Evolutionary conservation across 2,113 vertebrate genomes (phyloP), one percentile per base, ranked within the genome.

Genomic region (Hippocampus guttulatus): DNA sequence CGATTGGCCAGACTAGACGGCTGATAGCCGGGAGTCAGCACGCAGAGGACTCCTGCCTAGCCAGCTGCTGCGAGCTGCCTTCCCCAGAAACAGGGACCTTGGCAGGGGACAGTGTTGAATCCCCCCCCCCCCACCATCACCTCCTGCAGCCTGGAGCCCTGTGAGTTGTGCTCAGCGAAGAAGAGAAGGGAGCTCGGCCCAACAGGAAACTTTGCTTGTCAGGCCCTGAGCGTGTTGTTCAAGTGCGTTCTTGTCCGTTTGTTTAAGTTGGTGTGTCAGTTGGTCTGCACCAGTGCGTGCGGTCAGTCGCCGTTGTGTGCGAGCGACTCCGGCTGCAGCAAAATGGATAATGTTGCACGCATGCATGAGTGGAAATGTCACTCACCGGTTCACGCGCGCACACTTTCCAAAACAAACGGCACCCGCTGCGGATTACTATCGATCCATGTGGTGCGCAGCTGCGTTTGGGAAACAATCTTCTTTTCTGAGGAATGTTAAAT

Each of bases 361-460:
- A 74, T 78, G 79, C 81, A 74, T 73, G 78, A 78, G 76, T 60
- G 80, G 40, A 76, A 75, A 87, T 87, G 84, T 84, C 86, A 76
- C 86, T 86, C 80, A 66, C 78, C 38, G 76, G 87, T 81, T 85
- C 85, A n/a, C n/a, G 78, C 84, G 82, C 85, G 81, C 85, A 81
- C 86, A 73, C 33, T 38, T 82, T 88, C 85, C 80, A 83, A 89
- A 91, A 90, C 85, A 88, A 90, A 89, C 79, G 80, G 81, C 88
- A 88, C 85, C 80, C 78, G 69, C 81, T 14, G 82, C 78, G 85
- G 85, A 91, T 91, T 87, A 83, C 77, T 85, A 91, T 90, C 76
- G 91, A 92, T 90, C 88, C 71, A 58, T 75, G 74, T 70, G 81
- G 84, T 84, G 78, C 81, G 87, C 83, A 62, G 76, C 78, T 79